These are phyloP conservation scores for Haliclystus octoradiatus DNA, from an alignment of 30 jellyfish, hydroid and myxozoan genomes.

Conservation along the genomic window DNA sequence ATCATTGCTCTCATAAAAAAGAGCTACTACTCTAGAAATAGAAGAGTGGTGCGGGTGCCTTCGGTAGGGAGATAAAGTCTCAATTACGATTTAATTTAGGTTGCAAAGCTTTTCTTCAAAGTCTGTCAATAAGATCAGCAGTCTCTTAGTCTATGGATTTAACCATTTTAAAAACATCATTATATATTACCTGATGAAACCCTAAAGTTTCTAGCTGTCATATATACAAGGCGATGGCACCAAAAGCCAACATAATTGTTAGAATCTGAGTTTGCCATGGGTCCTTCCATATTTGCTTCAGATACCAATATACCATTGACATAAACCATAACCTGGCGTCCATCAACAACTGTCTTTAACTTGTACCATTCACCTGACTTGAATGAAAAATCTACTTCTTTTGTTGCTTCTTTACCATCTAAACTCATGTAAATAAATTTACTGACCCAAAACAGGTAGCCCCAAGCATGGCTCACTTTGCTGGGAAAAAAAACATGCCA, in stretches of 20 bases:
- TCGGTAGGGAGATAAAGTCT: too few relatives aligned
- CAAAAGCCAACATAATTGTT: constrained; percentile 84
- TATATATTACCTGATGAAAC: constrained; percentile 59
- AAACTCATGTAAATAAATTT: constrained; percentile 52
- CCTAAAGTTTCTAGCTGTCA: constrained; percentile 36
- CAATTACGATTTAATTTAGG: too few relatives aligned
- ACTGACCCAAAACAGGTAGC: constrained; percentile 83
- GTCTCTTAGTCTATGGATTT: too few relatives aligned
- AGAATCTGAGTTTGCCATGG: constrained; percentile 50
- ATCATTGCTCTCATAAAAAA: too few relatives aligned
- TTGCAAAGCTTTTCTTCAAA: too few relatives aligned
- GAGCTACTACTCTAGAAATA: too few relatives aligned
- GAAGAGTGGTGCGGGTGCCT: too few relatives aligned
- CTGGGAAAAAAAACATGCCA: constrained; percentile 20
- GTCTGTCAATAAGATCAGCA: too few relatives aligned
- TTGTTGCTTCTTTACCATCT: constrained; percentile 55
- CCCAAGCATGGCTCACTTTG: constrained; percentile 64
- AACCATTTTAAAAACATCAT: too few relatives aligned
- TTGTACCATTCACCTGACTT: constrained; percentile 55
- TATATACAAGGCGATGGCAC: constrained; percentile 58
- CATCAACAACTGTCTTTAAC: constrained; percentile 61
- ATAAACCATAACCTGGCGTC: constrained; percentile 43
- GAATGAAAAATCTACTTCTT: constrained; percentile 31
- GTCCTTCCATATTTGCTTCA: constrained; percentile 54
- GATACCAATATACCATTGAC: constrained; percentile 53